Conservation (phyloP, 2,888 invertebrate genomes). For the Linnaemya tessellans region DNA sequence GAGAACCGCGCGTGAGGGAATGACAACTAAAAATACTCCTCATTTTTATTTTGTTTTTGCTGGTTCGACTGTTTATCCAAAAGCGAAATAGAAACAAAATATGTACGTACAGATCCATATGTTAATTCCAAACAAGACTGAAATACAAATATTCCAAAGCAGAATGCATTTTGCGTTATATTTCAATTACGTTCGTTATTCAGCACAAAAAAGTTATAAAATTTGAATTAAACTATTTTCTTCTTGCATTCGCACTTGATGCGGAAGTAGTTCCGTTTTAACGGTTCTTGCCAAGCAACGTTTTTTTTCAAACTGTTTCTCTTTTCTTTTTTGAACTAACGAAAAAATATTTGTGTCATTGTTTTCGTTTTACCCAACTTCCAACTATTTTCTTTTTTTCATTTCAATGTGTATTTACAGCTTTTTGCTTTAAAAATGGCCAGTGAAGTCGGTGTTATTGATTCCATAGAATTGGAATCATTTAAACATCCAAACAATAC, state of each 20-base stretch:
- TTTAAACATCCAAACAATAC: constrained; percentile 49
- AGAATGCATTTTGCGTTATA: constrained; percentile 23
- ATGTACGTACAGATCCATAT: constrained; percentile 14
- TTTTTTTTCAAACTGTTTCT: constrained; percentile 33
- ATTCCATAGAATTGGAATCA: constrained; percentile 70
- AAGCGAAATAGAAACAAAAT: neutral
- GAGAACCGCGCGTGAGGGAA: constrained; percentile 22
- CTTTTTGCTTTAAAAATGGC: constrained; percentile 64
- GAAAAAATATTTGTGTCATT: constrained; percentile 16
- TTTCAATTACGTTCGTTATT: neutral
- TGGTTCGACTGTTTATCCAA: constrained; percentile 13
- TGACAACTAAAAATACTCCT: constrained; percentile 25
- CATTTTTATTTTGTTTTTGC: constrained; percentile 1
- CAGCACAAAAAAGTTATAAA: neutral
- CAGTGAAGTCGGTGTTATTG: constrained; percentile 67
- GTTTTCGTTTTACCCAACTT: constrained; percentile 42
- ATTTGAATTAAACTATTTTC: neutral
- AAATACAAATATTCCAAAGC: neutral
- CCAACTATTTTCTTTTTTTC: constrained; percentile 16
- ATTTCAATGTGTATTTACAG: constrained; percentile 37
- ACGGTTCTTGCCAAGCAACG: constrained; percentile 29
- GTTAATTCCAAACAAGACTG: neutral
- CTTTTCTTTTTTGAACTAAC: constrained; percentile 25
- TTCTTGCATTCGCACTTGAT: neutral
- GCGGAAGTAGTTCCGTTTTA: constrained; percentile 41